Conservation (phyloP, 2,113 vertebrate species). For the Crocuta crocuta region DNA sequence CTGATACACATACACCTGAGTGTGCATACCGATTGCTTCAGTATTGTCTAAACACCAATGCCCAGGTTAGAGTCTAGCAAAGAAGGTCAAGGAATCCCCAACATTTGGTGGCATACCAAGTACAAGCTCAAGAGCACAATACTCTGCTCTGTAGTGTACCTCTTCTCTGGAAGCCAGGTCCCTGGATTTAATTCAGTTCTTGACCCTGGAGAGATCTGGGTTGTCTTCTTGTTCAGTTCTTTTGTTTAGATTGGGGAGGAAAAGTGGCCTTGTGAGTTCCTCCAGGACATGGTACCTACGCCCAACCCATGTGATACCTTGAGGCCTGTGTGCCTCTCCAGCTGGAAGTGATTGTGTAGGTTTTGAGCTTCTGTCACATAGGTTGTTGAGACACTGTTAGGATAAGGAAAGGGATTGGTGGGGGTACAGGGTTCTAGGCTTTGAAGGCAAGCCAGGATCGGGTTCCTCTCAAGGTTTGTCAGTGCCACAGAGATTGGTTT, state of each 20-base stretch:
- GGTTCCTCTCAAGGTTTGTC: not conserved
- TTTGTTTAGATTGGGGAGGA: not conserved
- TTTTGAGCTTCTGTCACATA: not conserved
- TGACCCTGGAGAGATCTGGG: not conserved
- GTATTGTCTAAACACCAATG: not conserved
- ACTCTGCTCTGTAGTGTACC: not conserved
- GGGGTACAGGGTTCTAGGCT: not conserved
- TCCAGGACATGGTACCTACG: not conserved
- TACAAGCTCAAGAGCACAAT: not conserved
- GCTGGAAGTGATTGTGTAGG: not conserved
- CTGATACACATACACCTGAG: not conserved
- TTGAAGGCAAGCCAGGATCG: not conserved
- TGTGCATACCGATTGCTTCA: not conserved
- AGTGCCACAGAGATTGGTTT: conserved; percentile 65
- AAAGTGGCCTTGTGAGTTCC: not conserved
- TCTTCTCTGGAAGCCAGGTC: not conserved
- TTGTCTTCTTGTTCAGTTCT: not conserved
- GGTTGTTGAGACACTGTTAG: not conserved
- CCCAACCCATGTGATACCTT: not conserved
- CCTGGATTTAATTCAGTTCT: conserved; percentile 21
- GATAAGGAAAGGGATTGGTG: not conserved
- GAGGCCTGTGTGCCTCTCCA: not conserved
- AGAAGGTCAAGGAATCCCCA: not conserved
- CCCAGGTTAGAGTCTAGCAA: not conserved
- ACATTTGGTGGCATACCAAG: not conserved